Evolutionary conservation across 2,797 vertebrate genomes (phyloP), one percentile per base, ranked within the genome.

Genomic region (Emydoidea blandingii): DNA sequence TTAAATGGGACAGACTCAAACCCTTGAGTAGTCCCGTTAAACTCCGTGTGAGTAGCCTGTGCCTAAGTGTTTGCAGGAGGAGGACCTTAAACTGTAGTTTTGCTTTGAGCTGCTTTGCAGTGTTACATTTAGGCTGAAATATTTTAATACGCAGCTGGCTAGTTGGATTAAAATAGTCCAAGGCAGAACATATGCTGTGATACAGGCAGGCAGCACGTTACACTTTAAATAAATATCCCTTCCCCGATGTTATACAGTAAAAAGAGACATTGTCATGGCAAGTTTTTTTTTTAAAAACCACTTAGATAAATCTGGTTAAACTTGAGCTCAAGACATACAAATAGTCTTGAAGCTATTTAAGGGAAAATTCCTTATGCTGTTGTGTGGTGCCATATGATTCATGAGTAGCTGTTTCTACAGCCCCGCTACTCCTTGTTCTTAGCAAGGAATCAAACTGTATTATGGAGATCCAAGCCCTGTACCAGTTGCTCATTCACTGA

Each of bases 371-470:
- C 49, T 74, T 87, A 74, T 78, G 83, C 23, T 74, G 76, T 57
- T 79, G 12, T 2, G 0, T 76, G 31, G 15, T 15, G 47, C 49
- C 1, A 0, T 3, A 9, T 12, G 18, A 34, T 53, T 21, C 18
- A 72, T 29, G 19, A 47, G 2, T 1, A 14, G 34, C 8, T 94
- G 78, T 68, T 88, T 68, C 44, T 53, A 34, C 12, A 5, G 29
- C 2, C 6, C 21, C 0, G 52, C 53, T 19, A 1, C 50, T 65
- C 8, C 1, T 5, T 54, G 72, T 47, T 76, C 72, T 49, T 53
- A 5, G 0, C 5, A 19, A 14, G 49, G 4, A 53, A 37, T 15
- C 0, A 0, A 8, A 54, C 11, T 2, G 1, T 6, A 3, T 15
- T 27, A 9, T 34, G 3, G 12, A 27, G 27, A 37, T 47, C 50